Base-by-base conservation (phyloP, 1,140 invertebrate species). In the Neotoxoptera formosana region DNA sequence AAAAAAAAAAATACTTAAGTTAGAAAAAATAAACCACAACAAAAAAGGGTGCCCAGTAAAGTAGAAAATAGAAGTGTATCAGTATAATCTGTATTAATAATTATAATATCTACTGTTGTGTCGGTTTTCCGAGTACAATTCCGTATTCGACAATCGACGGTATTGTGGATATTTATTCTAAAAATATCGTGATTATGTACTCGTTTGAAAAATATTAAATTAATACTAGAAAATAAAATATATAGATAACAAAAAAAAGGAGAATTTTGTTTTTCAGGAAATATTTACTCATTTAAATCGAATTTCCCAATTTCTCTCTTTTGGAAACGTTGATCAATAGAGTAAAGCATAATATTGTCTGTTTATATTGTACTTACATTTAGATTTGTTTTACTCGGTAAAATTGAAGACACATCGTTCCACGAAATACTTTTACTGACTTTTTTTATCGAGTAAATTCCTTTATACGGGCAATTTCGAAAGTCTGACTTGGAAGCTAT, bases 381-480 rank as follows among this genome's bases (percentile, higher is more conserved):
- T n/a, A 83, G 25, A 92, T 83, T 83, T 48, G 34, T 92, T 41
- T 86, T 86, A 47, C 48, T 45, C 36, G 34, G 51, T 34, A 48
- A 92, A 83, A 53, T n/a, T 36, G 91, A 47, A 34, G 90, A 48
- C 14, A 47, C 45, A 51, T 93, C 91, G 25, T 56, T 93, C 91
- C 91, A 56, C 17, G 48, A 81, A 34, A 93, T 83, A 45, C 81
- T 93, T 86, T 83, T 93, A 23, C 76, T 84, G 34, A 93, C 34
- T 53, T 45, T 93, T n/a, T 83, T 53, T 25, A 93, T 93, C 21
- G n/a, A 14, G 34, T 93, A 86, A 41, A 93, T 93, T n/a, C 91
- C 91, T 93, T 84, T 86, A 30, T 56, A 93, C 53, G 81, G 91
- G 47, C 91, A 93, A 56, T 56, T 93, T 86, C n/a, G 91, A 83